Evolutionary conservation across 1,140 invertebrate species (phyloP).

Genomic region (Drosophila insularis): DNA sequence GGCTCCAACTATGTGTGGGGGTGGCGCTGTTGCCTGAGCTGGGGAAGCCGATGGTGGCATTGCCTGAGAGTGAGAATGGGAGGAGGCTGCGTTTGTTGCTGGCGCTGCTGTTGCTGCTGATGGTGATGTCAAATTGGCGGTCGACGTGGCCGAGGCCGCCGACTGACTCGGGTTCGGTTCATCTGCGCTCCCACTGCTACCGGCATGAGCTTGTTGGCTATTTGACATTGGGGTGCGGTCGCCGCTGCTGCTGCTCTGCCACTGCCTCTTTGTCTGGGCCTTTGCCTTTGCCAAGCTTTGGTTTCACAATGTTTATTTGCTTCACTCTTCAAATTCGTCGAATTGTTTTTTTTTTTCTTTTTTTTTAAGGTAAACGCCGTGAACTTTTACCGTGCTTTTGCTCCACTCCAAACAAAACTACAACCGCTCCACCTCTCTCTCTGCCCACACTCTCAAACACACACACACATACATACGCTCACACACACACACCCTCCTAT

Average conservation of each 20-base stretch:
- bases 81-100: constrained; percentile 29
- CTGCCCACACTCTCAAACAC: constrained; percentile 55
- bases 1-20: constrained; percentile 49
- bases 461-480: constrained; percentile 47
- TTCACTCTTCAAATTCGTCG: constrained; percentile 32
- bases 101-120: constrained; percentile 24
- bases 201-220: constrained; percentile 80
- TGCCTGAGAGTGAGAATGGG: constrained; percentile 27
- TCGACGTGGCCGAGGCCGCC: constrained; percentile 25
- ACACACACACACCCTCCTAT: constrained; percentile 37
- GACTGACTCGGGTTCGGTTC: constrained; percentile 53
- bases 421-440: constrained; percentile 63
- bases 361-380: constrained; percentile 43
- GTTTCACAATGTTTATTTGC: constrained; percentile 54
- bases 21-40: constrained; percentile 19
- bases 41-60: constrained; percentile 43
- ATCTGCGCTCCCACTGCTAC: constrained; percentile 72
- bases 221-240: constrained; percentile 81
- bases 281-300: constrained; percentile 24
- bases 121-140: constrained; percentile 35
- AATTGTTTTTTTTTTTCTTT: constrained; percentile 25
- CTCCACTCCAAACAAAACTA: constrained; percentile 52
- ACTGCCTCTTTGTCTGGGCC: constrained; percentile 35
- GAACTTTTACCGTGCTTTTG: constrained; percentile 15
- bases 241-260: constrained; percentile 49